Evolutionary conservation across 2,888 invertebrate species (phyloP).

Genomic region (Pardosa pseudoannulata): DNA sequence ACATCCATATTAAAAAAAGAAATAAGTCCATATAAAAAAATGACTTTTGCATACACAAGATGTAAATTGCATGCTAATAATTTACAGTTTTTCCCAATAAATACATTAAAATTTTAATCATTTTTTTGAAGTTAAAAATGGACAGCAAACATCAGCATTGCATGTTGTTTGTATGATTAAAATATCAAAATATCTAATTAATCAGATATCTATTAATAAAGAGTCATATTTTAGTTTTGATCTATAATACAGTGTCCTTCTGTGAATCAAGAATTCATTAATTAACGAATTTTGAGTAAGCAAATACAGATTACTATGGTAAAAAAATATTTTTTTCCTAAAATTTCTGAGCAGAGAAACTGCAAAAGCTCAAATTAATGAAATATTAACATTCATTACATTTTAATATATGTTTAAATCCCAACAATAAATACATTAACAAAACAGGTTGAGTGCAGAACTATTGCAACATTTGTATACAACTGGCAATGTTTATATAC

Average conservation of each 20-base stretch:
- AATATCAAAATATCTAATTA: no score
- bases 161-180: no score
- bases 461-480: slow-evolving; percentile 8
- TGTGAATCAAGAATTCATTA: not conserved
- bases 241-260: not conserved
- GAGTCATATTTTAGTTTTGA: no score
- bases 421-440: slow-evolving; percentile 9
- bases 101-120: no score
- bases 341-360: not conserved
- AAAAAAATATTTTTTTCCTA: not conserved
- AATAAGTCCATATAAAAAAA: no score
- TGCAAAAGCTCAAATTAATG: slow-evolving; percentile 21
- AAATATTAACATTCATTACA: not conserved
- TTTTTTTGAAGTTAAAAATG: no score
- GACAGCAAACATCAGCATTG: no score
- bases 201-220: no score
- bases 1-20: no score
- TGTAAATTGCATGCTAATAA: no score
- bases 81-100: no score
- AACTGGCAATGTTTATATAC: slow-evolving; percentile 16
- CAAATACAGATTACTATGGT: not conserved
- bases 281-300: not conserved
- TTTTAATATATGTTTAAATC: slow-evolving; percentile 17
- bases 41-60: no score
- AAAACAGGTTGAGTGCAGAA: slow-evolving; percentile 2